Conservation (phyloP, 1,140 invertebrate species). For the Trachelipus rathkii region DNA sequence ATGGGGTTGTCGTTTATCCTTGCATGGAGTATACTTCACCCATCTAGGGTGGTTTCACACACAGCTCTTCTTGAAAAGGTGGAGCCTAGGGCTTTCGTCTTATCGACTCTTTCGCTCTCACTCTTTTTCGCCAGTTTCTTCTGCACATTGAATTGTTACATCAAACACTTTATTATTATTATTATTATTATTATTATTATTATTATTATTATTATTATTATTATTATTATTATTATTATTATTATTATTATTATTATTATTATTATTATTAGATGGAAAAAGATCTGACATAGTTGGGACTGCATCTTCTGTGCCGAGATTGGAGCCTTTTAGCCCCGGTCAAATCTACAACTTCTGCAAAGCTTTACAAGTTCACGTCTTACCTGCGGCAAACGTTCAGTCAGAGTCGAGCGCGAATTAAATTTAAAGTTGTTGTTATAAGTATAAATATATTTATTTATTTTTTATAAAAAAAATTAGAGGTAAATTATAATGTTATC, state of each 20-base stretch:
- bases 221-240: neutral
- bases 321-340: constrained; percentile 40
- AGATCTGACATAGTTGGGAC: constrained; percentile 39
- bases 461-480: too few relatives aligned
- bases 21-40: too few relatives aligned
- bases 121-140: too few relatives aligned
- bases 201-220: neutral
- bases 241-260: neutral
- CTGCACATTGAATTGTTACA: neutral
- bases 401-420: neutral
- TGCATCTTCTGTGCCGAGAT: constrained; percentile 40
- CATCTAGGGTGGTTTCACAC: too few relatives aligned
- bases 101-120: too few relatives aligned
- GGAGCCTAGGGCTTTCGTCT: too few relatives aligned
- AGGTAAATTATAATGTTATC: too few relatives aligned
- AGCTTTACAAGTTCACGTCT: constrained; percentile 79
- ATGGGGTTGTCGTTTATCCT: too few relatives aligned
- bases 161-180: neutral
- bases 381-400: constrained; percentile 54
- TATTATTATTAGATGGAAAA: constrained; percentile 38
- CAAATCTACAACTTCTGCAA: constrained; percentile 83
- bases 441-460: too few relatives aligned
- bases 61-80: too few relatives aligned
- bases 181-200: neutral
- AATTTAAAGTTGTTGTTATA: neutral